Evolutionary conservation across 2,113 vertebrate species (phyloP).

Genomic region (Chaetura pelagica): DNA sequence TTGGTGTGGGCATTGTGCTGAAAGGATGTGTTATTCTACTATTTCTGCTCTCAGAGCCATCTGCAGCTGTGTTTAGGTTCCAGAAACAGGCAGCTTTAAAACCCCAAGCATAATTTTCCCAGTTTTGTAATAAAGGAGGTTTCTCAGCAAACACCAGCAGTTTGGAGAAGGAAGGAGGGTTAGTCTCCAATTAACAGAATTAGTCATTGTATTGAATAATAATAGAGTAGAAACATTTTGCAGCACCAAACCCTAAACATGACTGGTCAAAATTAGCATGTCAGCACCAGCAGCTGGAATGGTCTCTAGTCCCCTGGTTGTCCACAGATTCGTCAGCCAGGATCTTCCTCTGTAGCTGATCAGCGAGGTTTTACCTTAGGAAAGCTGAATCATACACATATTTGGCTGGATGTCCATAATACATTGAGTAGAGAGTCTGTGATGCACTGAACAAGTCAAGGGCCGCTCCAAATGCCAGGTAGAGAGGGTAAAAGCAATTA

Average conservation of each 20-base stretch:
- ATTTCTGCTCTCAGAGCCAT: neutral
- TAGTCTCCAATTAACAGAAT: neutral
- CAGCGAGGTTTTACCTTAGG: neutral
- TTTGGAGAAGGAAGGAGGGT: neutral
- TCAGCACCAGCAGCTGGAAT: neutral
- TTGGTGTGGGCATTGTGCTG: neutral
- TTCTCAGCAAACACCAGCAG: neutral
- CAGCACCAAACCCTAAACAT: neutral
- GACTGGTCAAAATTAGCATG: neutral
- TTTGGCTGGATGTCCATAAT: neutral
- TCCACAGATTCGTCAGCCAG: neutral
- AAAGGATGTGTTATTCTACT: neutral
- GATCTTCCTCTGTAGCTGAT: neutral
- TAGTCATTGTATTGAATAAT: neutral
- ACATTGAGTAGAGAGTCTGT: neutral
- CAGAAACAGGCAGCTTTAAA: neutral
- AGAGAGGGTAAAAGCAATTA: neutral
- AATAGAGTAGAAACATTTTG: neutral
- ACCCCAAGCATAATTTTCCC: neutral
- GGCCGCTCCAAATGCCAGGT: neutral
- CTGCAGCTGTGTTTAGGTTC: neutral
- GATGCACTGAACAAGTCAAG: neutral
- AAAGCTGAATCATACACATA: fast-evolving
- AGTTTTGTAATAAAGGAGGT: neutral
- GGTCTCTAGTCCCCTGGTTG: neutral